Evolutionary conservation across 1,140 invertebrate species (phyloP), one percentile per base, ranked within the genome.

Genomic region (Eriosoma lanigerum): DNA sequence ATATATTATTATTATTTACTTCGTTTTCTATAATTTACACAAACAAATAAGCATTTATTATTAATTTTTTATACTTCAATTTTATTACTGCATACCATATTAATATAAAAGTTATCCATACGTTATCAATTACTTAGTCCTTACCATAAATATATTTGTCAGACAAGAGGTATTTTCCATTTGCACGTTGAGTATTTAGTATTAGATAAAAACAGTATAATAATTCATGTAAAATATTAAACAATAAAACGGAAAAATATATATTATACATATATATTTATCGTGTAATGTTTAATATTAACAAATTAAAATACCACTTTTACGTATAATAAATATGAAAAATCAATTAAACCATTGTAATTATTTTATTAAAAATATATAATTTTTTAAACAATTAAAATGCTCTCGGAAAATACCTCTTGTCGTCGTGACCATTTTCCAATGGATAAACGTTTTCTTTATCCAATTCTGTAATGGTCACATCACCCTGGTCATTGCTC

Each of bases 401-500:
- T 73, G 80, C 64, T 66, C 88, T 86, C 90, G 89, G 89, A 92
- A 93, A 92, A 92, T 94, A 93, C 92, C 92, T 92, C 89, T 90
- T 89, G 86, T 92, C 91, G 88, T 88, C 88, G 83, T 88, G 88
- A 84, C 87, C 88, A 85, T 89, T 88, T 29, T 60, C 54, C 21
- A 46, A 76, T 56, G 82, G 82, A 13, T 82, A 82, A 48, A 82
- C 82, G 87, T 89, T 89, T 86, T 90, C 89, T 87, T 78, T 78
- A 44, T 90, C 91, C 85, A 93, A 87, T 86, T 94, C 93, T 83
- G 91, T 93, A 87, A 93, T 92, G 86, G 91, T 92, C 85, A 93
- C 90, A 86, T 94, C 93, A 83, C 90, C 91, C 38, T 62, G 54
- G 82, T 90, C 89, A 83, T 89, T 91, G 70, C 84, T 85, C 85